These are phyloP conservation scores for Thereuonema tuberculata DNA, from an alignment of 1,140 invertebrate species.

Conservation along the genomic window DNA sequence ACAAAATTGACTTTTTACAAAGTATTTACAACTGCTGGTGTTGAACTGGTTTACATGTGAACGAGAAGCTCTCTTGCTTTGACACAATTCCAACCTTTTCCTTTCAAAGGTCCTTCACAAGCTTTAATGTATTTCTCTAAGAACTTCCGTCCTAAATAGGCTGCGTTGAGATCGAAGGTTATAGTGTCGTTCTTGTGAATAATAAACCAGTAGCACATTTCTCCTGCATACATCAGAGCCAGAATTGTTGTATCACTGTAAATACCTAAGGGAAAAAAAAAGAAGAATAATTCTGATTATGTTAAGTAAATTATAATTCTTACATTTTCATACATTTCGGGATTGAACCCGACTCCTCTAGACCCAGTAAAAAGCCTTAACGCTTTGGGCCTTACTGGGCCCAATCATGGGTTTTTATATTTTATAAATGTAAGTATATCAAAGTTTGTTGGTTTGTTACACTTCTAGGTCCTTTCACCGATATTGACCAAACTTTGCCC, in stretches of 20 bases:
- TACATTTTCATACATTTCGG: too few species aligned
- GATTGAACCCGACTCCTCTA: too few species aligned
- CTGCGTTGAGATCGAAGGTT: not conserved
- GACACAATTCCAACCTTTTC: constrained; percentile 20
- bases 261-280: constrained; percentile 21
- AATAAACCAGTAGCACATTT: constrained; percentile 27
- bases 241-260: constrained; percentile 26
- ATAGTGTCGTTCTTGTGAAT: not conserved
- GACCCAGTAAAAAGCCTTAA: too few species aligned
- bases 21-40: too few species aligned
- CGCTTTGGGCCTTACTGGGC: too few species aligned
- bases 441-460: too few species aligned
- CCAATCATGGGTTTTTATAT: too few species aligned
- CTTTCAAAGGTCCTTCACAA: constrained; percentile 21
- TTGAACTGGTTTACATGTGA: not conserved
- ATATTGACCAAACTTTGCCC: too few species aligned
- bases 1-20: too few species aligned
- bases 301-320: too few species aligned
- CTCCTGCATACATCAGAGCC: constrained; percentile 26
- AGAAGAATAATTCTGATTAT: constrained; percentile 3
- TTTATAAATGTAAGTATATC: too few species aligned
- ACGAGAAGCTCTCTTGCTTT: constrained; percentile 21
- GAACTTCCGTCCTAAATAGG: constrained; percentile 16
- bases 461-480: too few species aligned
- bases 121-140: constrained; percentile 20